phyloP scores from a whole-genome alignment of 2,113 vertebrate genomes.

The Stegastes partitus region DNA sequence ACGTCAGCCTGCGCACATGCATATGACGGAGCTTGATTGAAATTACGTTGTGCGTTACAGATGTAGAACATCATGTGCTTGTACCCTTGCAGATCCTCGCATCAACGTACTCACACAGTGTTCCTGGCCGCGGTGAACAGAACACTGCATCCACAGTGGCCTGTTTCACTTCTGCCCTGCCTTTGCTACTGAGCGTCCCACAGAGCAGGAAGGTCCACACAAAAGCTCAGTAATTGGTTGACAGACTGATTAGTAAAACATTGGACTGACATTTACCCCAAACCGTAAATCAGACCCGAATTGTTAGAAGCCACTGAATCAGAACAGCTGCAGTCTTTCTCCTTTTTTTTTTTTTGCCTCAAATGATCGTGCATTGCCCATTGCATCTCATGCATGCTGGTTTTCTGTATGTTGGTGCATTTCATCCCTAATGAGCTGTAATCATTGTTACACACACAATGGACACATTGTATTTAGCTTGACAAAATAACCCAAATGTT shows the following conservation, averaged over 20 bases:
- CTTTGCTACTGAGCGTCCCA: constrained; percentile 9
- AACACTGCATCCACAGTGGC: constrained; percentile 11
- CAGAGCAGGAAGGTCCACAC: constrained; percentile 3
- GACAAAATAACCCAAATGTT: constrained; percentile 3
- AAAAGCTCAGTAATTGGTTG: constrained; percentile 39
- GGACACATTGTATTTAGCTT: constrained; percentile 16
- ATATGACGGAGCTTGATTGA: neutral
- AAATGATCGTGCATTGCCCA: constrained; percentile 1
- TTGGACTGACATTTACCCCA: constrained; percentile 2
- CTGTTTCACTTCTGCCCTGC: constrained; percentile 19
- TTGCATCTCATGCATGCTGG: constrained; percentile 21
- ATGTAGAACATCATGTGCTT: constrained; percentile 16
- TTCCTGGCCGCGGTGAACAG: constrained; percentile 24
- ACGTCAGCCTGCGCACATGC: neutral
- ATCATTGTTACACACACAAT: constrained; percentile 23
- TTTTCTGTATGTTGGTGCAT: constrained; percentile 24
- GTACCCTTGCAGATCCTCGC: constrained; percentile 4
- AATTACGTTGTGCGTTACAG: neutral
- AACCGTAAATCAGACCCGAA: constrained; percentile 15
- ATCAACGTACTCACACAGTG: constrained; percentile 32
- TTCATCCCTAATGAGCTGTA: constrained; percentile 31
- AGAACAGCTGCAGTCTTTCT: neutral
- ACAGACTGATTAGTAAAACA: constrained; percentile 40
- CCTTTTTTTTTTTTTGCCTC: constrained; percentile 5
- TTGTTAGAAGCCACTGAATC: constrained; percentile 35